phyloP scores from a whole-genome alignment of 2,888 invertebrate species.

The Rhabditoides inermis region DNA sequence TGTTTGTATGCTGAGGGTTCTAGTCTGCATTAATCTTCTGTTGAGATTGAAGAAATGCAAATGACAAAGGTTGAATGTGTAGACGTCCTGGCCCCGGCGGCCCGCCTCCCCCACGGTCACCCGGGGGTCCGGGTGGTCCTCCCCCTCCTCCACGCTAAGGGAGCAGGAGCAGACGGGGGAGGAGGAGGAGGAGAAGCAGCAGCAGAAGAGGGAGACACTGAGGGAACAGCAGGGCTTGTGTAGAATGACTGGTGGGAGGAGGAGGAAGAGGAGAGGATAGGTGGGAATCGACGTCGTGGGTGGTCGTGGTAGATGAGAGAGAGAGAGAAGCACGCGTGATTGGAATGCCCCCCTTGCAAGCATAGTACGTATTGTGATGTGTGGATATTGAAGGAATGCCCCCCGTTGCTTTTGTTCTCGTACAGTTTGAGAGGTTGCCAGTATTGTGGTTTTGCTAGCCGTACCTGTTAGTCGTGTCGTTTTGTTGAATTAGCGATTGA shows the following conservation, averaged over 20 bases:
- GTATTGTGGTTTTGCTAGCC: not conserved
- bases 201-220: conserved; percentile 4
- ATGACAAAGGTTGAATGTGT: not conserved
- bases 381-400: not conserved
- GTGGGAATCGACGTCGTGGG: conserved; percentile 6
- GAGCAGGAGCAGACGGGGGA: conserved; percentile 2
- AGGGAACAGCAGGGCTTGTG: too few species aligned
- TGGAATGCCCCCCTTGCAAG: too few species aligned
- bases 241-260: too few species aligned
- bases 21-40: not conserved
- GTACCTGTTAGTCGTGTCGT: too few species aligned
- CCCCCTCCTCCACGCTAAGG: conserved; percentile 2
- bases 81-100: conserved; percentile 34
- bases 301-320: too few species aligned
- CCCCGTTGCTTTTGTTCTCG: not conserved
- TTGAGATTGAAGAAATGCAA: not conserved
- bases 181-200: not conserved
- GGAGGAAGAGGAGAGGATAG: too few species aligned
- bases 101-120: conserved; percentile 17
- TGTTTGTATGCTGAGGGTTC: too few species aligned
- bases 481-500: not conserved
- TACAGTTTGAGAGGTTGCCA: not conserved
- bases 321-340: too few species aligned
- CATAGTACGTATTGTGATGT: too few species aligned
- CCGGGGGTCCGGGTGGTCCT: conserved; percentile 9